Evolutionary conservation across 2,888 invertebrate species (phyloP), one percentile per base, ranked within the genome.

Genomic region (Microctonus hyperodae): DNA sequence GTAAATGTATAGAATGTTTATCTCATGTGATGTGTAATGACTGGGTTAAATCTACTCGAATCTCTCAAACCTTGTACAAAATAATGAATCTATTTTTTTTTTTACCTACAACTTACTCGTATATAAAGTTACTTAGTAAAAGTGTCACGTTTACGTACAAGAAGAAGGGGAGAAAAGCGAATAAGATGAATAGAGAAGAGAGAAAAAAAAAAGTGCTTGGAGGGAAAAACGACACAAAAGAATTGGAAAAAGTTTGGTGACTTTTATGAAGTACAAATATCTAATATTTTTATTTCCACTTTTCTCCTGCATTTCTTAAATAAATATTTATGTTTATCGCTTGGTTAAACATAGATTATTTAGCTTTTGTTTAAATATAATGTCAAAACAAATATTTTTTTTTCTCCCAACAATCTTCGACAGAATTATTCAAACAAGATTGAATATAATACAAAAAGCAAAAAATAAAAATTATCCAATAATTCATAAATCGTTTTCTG

Each of bases 191-290:
- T 10, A 28, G 20, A 37, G 23, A 58, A 57, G 61, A 65, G 23
- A 25, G 25, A 51, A 51, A 10, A 25, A 13, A 23, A 56, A 31
- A 37, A 50, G 48, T 25, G 37, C 10, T 25, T 23, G 16, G 31
- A 35, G 35, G 50, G 16, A 20, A 57, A 51, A 64, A 28, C 40
- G 61, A 55, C 64, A 55, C 9, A 25, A 25, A 51, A 51, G 11
- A 25, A 51, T 23, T 51, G 23, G 51, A 25, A 11, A 23, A 51
- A 51, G 51, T 51, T 51, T 2, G 23, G 23, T 51, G 51, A 51
- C 51, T 51, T 23, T 51, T 51, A 51, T 51, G 13, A 22, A 51
- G 51, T 44, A 51, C 25, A 51, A 25, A 44, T 16, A 44, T 44
- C 6, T 44, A 44, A 44, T 44, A 44, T 44, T 44, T 44, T 44